Base-by-base conservation (phyloP, 2,888 invertebrate species). In the Lasioglossum zephyrum region DNA sequence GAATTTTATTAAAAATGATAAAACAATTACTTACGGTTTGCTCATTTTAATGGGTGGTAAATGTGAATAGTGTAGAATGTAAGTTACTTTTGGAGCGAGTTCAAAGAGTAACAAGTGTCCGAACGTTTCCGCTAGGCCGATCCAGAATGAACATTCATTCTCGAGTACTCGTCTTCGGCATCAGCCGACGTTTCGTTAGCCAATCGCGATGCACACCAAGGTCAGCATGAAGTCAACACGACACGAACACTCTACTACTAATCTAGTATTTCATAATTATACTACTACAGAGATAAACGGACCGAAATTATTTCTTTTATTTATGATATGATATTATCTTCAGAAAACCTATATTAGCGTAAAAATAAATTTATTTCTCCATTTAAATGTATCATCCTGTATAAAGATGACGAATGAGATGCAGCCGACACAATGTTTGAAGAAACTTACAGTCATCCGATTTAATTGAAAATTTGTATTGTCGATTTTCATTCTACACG, bases 151-250 rank as follows among this genome's bases (percentile, higher is more conserved):
- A 87, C 86, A 81, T 80, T 82, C 69, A 75, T 78, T 79, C 81
- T 77, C 60, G 47, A 77, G 79, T 77, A 84, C n/a, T 36, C 36
- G 39, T 66, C 75, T 86, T 77, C 87, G 74, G 74, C 80, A 90
- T 93, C 93, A 93, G 92, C 92, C 87, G 92, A 93, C 89, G 44
- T 77, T 81, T 53, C 82, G 78, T 79, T 81, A 89, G 87, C 93
- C 93, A 93, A 93, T 93, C 92, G 85, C 87, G 77, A 79, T n/a
- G 73, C 87, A 70, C 79, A 82, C 81, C 84, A 81, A 87, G 79
- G 81, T 88, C 88, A 86, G 63, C 69, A 79, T 57, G 81, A 57
- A 73, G 81, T 87, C 86, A 83, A 74, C 81, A 84, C 66, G 77
- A 80, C 41, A 8, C 63, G 63, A 81, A 63, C 41, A 80, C 73